Conservation (phyloP, 2,888 invertebrate species). For the Diarsia brunnea region DNA sequence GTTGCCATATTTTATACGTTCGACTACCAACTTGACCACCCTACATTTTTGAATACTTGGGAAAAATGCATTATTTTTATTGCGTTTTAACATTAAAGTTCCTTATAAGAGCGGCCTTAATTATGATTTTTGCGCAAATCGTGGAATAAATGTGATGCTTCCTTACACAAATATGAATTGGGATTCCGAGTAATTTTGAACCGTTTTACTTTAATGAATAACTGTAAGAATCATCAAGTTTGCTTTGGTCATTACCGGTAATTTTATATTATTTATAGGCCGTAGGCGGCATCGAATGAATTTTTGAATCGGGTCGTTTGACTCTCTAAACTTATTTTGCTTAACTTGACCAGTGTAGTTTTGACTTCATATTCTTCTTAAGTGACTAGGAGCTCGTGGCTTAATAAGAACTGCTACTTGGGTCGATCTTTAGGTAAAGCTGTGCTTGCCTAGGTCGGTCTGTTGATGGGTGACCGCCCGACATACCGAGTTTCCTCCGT, state of each 20-base stretch:
- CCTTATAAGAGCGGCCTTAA: conserved; percentile 42
- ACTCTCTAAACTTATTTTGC: not conserved
- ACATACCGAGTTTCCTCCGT: too few relatives aligned
- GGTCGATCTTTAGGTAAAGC: too few relatives aligned
- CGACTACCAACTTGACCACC: conserved; percentile 1
- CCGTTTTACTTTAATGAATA: conserved; percentile 48
- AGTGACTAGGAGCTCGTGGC: too few relatives aligned
- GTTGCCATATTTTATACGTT: conserved; percentile 34
- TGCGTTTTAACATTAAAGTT: conserved; percentile 32
- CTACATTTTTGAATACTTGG: conserved; percentile 18
- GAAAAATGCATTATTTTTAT: conserved; percentile 45
- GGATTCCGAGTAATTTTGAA: conserved; percentile 20
- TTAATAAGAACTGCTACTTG: too few relatives aligned
- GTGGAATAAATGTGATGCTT: conserved; percentile 19
- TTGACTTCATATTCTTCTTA: not conserved
- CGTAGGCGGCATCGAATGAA: not conserved
- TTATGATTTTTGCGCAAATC: conserved; percentile 37
- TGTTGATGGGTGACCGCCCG: too few relatives aligned
- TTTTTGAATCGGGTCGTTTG: conserved; percentile 15
- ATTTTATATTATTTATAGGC: not conserved
- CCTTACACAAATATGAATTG: conserved; percentile 42
- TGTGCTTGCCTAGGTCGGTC: too few relatives aligned
- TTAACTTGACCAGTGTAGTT: not conserved
- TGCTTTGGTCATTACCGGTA: not conserved
- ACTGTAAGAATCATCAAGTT: conserved; percentile 39